Base-by-base conservation (phyloP, 2,113 vertebrate species). In the Sylvietta virens region DNA sequence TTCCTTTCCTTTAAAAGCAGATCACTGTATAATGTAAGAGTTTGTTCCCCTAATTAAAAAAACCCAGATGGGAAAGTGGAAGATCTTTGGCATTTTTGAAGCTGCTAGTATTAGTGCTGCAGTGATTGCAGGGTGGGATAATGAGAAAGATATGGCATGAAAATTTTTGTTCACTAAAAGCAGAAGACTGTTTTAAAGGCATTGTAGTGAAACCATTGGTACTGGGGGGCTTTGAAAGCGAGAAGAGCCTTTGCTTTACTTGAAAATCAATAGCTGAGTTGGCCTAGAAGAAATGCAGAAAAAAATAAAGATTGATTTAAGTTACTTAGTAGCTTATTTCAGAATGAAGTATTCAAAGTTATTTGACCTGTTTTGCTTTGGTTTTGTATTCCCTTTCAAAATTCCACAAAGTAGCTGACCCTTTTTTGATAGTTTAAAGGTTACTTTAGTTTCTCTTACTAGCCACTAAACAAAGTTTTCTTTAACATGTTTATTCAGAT, bases 401-500 rank as follows among this genome's bases (percentile, higher is more conserved):
- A 66, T 57, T 80, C 47, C 78, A 16, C 11, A 3, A 50, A 83
- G 37, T 27, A 56, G 53, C 35, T 76, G 31, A n/a, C 6, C 4
- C 12, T 70, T 78, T 77, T 50, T 47, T 16, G 24, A 6, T 39
- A 44, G 15, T 37, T 69, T 61, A 81, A 82, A 62, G 6, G 9
- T 61, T 23, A 35, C 15, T 77, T 72, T 15, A 60, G 8, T 64
- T 23, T 82, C 35, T 82, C 54, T 92, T 85, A 42, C 33, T 80
- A 58, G 13, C 71, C 6, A 51, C 33, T 73, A 54, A 92, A 71
- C 44, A 16, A 40, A 71, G 18, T 88, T 96, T 97, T 98, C 98
- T 98, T 99, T 99, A 98, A 99, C 98, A 14, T 33, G 57, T 21
- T 89, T 88, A 50, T 94, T 96, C 97, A 99, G 99, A 99, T 85